Conservation (phyloP, 1,140 invertebrate genomes). For the Trachymyrmex cornetzi region DNA sequence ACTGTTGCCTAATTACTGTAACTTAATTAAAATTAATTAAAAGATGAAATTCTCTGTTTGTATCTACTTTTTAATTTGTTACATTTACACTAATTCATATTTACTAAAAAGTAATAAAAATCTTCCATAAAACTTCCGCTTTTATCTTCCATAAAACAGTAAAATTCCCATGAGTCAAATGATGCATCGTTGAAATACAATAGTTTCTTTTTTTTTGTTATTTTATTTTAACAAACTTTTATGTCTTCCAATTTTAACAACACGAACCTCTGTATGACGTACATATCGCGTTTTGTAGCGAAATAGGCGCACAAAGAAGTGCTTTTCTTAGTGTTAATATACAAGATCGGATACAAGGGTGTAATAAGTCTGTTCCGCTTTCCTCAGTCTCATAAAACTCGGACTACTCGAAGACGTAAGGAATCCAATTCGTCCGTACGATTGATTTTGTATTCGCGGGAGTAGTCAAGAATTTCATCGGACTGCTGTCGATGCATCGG, state of each 20-base stretch:
- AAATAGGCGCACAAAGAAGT: background rate
- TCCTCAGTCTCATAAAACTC: background rate
- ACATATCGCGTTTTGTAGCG: background rate
- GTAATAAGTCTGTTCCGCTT: background rate
- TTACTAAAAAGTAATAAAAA: background rate
- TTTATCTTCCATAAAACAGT: background rate
- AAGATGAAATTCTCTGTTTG: background rate
- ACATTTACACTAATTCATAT: background rate
- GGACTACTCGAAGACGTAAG: background rate
- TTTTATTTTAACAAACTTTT: background rate
- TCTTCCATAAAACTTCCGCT: background rate
- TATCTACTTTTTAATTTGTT: background rate
- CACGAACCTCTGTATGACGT: background rate
- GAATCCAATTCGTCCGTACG: constrained; percentile 27
- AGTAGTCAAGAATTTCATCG: constrained; percentile 12
- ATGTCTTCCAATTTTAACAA: constrained; percentile 12
- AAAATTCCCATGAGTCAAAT: constrained; percentile 3
- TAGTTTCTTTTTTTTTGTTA: background rate
- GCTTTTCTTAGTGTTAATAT: constrained; percentile 42
- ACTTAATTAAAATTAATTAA: constrained; percentile 3
- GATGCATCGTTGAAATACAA: background rate
- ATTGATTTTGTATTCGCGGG: background rate
- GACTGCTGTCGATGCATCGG: background rate
- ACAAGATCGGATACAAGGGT: background rate
- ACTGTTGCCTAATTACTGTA: no score